phyloP scores from a whole-genome alignment of 1,140 invertebrate genomes.

The Bombus pascuorum region DNA sequence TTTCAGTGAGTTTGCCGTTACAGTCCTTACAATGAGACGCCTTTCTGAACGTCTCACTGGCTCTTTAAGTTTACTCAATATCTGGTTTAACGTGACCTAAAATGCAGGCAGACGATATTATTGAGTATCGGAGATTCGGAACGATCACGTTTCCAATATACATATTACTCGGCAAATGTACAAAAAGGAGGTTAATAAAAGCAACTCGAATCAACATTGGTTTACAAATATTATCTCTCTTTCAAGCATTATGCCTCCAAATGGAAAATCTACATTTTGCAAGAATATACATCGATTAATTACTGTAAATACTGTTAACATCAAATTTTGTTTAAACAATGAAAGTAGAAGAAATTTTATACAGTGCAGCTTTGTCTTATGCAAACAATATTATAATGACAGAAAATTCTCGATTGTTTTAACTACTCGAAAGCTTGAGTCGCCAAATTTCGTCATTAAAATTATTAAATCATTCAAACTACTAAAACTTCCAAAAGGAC shows the following conservation, averaged over 20 bases:
- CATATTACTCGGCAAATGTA: conserved; percentile 20
- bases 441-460: too few relatives aligned
- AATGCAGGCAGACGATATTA: conserved; percentile 17
- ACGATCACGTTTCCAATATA: conserved; percentile 41
- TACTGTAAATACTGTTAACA: neutral
- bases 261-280: neutral
- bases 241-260: neutral
- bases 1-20: neutral
- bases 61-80: conserved; percentile 17
- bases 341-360: too few relatives aligned
- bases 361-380: neutral
- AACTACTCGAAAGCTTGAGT: too few relatives aligned
- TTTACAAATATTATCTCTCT: conserved; percentile 27
- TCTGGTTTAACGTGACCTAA: conserved; percentile 23
- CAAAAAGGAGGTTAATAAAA: conserved; percentile 34
- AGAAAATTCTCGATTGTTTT: too few relatives aligned
- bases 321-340: neutral
- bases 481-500: too few relatives aligned
- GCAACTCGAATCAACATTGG: conserved; percentile 10
- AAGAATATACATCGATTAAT: neutral
- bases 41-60: neutral
- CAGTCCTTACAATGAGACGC: neutral
- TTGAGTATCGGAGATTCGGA: conserved; percentile 37
- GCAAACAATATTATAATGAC: neutral
- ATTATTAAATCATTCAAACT: too few relatives aligned